Percentiles rank a stretch among this genome's conserved stretches.
Conservation (phyloP, 2,113 vertebrate species). For the Seriola dumerili region DNA sequence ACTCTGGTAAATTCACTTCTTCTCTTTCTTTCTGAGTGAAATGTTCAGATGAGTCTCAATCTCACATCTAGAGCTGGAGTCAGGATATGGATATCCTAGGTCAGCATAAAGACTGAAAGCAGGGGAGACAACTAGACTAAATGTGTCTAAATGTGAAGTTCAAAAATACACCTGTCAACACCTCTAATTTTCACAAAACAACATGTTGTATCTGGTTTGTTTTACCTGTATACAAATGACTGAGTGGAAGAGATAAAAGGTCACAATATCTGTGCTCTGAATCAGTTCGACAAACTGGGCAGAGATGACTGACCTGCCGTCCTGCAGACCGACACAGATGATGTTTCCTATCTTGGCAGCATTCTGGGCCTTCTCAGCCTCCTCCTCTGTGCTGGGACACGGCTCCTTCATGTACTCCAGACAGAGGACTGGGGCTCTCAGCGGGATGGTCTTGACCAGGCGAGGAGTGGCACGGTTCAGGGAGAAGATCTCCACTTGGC, state of each 20-base stretch:
- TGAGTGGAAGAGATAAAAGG: not conserved
- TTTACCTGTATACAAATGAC: not conserved
- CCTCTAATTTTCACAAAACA: not conserved
- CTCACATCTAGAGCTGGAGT: not conserved
- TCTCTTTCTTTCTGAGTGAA: no score
- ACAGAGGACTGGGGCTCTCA: slow-evolving; percentile 44
- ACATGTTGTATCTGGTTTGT: not conserved
- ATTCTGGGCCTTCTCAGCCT: slow-evolving; percentile 4
- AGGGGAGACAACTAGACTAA: not conserved
- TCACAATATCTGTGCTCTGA: not conserved
- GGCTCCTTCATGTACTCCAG: slow-evolving; percentile 61
- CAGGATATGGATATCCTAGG: not conserved
- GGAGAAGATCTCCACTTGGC: slow-evolving; percentile 65
- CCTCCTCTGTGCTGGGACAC: not conserved
- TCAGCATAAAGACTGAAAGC: not conserved
- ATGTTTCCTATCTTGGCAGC: slow-evolving; percentile 48
- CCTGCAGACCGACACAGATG: slow-evolving; percentile 65
- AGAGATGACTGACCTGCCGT: slow-evolving; percentile 53
- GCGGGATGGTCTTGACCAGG: slow-evolving; percentile 53
- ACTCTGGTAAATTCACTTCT: not conserved
- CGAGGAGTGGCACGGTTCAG: slow-evolving; percentile 55
- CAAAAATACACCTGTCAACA: not conserved
- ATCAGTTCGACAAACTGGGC: not conserved
- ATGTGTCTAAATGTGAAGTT: not conserved
- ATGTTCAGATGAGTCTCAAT: not conserved